A percentile compares a stretch with the other conserved stretches of the same genome.
These are phyloP conservation scores for Xiphophorus birchmanni DNA, from an alignment of 2,797 vertebrate genomes.

Conservation along the genomic window DNA sequence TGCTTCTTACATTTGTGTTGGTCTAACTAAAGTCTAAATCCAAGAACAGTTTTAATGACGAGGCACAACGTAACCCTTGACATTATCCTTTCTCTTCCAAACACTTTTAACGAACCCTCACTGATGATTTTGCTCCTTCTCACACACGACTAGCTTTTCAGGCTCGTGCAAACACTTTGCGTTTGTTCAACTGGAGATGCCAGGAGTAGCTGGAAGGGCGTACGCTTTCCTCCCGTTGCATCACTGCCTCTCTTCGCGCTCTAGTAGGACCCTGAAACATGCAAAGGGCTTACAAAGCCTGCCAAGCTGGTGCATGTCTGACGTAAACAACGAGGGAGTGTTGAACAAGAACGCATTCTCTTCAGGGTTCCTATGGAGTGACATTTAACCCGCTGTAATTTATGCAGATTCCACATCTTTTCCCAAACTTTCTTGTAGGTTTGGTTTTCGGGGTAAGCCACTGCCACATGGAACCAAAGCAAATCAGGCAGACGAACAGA, in stretches of 20 bases:
- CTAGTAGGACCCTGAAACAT: slow-evolving; percentile 50
- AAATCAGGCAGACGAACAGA: slow-evolving; percentile 44
- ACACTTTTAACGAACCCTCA: background rate
- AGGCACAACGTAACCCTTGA: no score
- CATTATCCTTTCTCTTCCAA: background rate
- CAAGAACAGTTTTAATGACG: background rate
- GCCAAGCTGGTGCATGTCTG: slow-evolving; percentile 3
- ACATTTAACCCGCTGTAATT: slow-evolving; percentile 40
- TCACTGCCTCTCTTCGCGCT: slow-evolving; percentile 57
- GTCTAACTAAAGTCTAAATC: no score
- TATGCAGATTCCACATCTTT: slow-evolving; percentile 26
- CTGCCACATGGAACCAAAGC: slow-evolving; percentile 23
- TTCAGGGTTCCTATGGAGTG: slow-evolving; percentile 23
- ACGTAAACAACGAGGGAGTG: slow-evolving; percentile 16
- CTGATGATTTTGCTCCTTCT: background rate
- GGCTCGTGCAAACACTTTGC: slow-evolving; percentile 13
- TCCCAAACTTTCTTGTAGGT: slow-evolving; percentile 7
- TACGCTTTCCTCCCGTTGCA: slow-evolving; percentile 71
- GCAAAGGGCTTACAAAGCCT: slow-evolving; percentile 42
- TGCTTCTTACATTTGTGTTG: background rate
- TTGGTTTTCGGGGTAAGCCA: slow-evolving; percentile 26
- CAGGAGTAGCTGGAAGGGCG: slow-evolving; percentile 31
- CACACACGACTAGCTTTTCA: background rate
- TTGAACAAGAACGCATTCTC: slow-evolving; percentile 15
- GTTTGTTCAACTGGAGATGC: slow-evolving; percentile 39